Evolutionary conservation across 1,140 invertebrate species (phyloP).

Genomic region (Paralvinella palmiformis): DNA sequence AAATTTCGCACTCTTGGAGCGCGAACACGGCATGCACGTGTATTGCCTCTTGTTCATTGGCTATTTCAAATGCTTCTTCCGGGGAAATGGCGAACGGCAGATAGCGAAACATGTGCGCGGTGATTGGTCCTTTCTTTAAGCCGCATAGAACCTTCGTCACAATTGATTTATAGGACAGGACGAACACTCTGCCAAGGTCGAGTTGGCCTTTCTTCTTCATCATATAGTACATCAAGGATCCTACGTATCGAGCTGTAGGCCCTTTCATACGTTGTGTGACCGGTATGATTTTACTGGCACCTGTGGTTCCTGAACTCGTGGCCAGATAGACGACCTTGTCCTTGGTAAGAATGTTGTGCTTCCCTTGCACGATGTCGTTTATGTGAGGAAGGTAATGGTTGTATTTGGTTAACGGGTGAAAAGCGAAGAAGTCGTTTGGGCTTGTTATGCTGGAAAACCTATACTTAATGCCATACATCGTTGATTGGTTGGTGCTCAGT

Average conservation of each 20-base stretch:
- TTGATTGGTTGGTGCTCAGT: neutral
- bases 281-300: constrained; percentile 15
- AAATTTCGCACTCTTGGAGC: constrained; percentile 9
- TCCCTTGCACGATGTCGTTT: neutral
- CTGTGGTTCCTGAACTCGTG: constrained; percentile 15
- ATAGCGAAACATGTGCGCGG: constrained; percentile 15
- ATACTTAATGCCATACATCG: neutral
- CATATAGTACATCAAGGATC: constrained; percentile 8
- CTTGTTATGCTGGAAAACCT: neutral
- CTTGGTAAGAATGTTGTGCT: constrained; percentile 6
- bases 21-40: constrained; percentile 14
- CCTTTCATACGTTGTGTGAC: constrained; percentile 11
- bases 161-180: constrained; percentile 9
- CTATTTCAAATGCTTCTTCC: constrained; percentile 13
- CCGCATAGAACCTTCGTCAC: neutral
- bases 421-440: neutral
- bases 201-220: constrained; percentile 2
- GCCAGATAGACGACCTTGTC: constrained; percentile 17
- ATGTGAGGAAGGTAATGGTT: neutral
- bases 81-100: constrained; percentile 12
- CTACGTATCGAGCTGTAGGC: constrained; percentile 2
- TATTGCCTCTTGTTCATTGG: constrained; percentile 12
- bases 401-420: neutral
- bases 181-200: constrained; percentile 4
- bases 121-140: constrained; percentile 9